phyloP scores from a whole-genome alignment of 1,140 invertebrate species.

The Luehdorfia chinensis region DNA sequence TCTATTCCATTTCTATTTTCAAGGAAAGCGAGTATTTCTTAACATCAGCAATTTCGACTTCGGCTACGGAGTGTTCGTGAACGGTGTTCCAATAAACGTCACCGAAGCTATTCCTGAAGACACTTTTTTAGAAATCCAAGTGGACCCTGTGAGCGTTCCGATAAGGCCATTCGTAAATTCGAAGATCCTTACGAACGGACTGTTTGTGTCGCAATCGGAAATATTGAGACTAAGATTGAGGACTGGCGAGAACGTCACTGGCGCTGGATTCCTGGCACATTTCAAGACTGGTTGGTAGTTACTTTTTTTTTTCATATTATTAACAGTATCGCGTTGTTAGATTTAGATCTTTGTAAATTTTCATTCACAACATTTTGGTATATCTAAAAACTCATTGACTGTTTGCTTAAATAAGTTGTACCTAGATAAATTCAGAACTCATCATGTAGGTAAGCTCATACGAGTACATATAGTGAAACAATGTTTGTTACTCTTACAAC shows the following conservation, averaged over 20 bases:
- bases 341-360: too few species aligned
- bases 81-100: conserved; percentile 49
- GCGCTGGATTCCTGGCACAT: conserved; percentile 79
- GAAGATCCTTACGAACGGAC: conserved; percentile 77
- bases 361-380: too few species aligned
- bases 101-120: conserved; percentile 51
- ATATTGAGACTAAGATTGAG: conserved; percentile 76
- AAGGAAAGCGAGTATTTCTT: conserved; percentile 81
- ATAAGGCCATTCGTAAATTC: conserved; percentile 76
- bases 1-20: too few species aligned
- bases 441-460: too few species aligned
- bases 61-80: conserved; percentile 60
- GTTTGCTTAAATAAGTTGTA: too few species aligned
- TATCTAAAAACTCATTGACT: too few species aligned
- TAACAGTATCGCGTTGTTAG: too few species aligned
- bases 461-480: too few species aligned
- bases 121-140: conserved; percentile 76
- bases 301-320: too few species aligned
- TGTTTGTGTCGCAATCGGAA: conserved; percentile 80
- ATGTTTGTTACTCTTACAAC: too few species aligned
- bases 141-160: conserved; percentile 64
- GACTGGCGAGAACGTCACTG: conserved; percentile 78
- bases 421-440: too few species aligned
- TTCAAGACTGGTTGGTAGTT: conserved; percentile 78
- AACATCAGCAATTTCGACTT: conserved; percentile 80